Evolutionary conservation across 2,113 vertebrate species (phyloP).

Genomic region (Origma solitaria): DNA sequence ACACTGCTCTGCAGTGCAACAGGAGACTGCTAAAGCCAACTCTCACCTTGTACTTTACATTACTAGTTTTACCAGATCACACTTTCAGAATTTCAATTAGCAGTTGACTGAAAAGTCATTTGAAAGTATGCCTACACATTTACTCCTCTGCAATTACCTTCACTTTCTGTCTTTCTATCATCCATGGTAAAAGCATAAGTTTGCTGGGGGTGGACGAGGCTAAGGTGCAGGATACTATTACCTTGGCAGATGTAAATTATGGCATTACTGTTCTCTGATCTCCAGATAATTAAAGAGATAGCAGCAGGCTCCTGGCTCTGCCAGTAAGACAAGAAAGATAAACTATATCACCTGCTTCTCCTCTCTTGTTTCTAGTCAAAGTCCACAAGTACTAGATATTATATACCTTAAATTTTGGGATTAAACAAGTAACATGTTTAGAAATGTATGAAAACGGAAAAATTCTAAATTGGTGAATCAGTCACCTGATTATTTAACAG

Average conservation of each 20-base stretch:
- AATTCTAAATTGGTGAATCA: background rate
- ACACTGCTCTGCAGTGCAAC: background rate
- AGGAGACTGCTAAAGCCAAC: background rate
- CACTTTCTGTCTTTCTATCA: background rate
- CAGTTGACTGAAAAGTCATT: constrained; percentile 16
- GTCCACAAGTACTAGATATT: background rate
- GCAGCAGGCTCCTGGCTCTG: background rate
- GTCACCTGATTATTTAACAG: background rate
- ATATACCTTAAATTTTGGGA: background rate
- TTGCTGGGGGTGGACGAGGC: background rate
- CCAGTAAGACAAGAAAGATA: background rate
- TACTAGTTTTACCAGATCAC: background rate
- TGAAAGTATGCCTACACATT: constrained; percentile 2
- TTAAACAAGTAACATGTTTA: background rate
- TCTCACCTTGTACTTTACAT: background rate
- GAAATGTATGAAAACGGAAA: background rate
- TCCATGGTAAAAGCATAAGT: background rate
- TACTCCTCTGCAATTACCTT: constrained; percentile 20
- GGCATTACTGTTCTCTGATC: background rate
- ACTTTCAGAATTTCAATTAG: constrained; percentile 28
- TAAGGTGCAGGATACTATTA: background rate
- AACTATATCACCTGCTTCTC: background rate
- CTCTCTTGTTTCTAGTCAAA: background rate
- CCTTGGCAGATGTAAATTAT: constrained; percentile 8
- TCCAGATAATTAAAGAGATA: background rate